phyloP scores from a whole-genome alignment of 2,797 vertebrate genomes.

The Capromys pilorides region DNA sequence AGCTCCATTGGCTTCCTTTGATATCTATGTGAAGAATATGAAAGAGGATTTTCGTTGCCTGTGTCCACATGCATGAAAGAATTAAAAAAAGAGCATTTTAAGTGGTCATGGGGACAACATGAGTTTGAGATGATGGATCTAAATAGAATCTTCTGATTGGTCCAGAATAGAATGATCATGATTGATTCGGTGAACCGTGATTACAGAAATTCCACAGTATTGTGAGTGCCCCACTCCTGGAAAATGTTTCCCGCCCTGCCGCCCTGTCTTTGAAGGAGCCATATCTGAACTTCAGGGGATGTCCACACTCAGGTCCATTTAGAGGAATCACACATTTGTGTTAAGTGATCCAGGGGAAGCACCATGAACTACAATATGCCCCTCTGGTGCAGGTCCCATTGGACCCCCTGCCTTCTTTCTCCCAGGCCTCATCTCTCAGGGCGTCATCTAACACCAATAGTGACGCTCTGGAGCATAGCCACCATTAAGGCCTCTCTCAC shows the following conservation, averaged over 20 bases:
- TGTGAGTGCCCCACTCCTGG: not conserved
- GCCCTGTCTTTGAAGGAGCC: not conserved
- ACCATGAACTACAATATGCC: not conserved
- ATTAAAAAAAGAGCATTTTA: not conserved
- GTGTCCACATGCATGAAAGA: not conserved
- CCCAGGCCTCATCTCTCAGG: not conserved
- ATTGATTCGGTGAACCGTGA: not conserved
- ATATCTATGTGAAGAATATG: not conserved
- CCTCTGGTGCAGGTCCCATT: no score
- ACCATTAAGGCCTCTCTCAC: not conserved
- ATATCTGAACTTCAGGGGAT: not conserved
- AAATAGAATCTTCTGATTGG: not conserved
- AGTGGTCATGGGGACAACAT: fast-evolving
- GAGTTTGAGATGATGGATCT: not conserved
- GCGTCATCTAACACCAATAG: not conserved
- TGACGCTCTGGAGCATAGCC: not conserved
- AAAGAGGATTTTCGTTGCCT: not conserved
- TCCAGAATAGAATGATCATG: not conserved
- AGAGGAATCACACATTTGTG: not conserved
- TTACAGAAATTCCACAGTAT: not conserved
- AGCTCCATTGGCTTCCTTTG: no score
- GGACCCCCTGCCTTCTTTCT: no score
- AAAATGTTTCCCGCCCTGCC: not conserved
- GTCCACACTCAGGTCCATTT: not conserved
- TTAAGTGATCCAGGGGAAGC: not conserved